A percentile compares a stretch with the other conserved stretches of the same genome.
Conservation (phyloP, 35 echinoderm and acorn worm genomes). For the Diadema setosum region DNA sequence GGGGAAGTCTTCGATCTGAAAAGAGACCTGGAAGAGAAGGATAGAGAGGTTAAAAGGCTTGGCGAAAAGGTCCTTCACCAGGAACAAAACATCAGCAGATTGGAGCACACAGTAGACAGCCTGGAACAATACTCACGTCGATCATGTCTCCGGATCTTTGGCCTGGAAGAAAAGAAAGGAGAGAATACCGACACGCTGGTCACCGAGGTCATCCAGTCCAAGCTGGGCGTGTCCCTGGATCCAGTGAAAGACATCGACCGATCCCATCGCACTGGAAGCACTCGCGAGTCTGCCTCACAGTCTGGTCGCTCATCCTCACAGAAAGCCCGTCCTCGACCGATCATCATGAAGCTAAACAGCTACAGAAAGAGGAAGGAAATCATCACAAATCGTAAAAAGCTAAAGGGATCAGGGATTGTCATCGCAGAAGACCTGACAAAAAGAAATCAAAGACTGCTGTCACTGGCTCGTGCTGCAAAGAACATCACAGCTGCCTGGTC, state of each 20-base stretch:
- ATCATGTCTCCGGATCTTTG: neutral
- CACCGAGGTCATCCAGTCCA: neutral
- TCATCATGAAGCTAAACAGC: neutral
- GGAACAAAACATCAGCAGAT: neutral
- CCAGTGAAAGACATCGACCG: neutral
- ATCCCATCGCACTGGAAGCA: neutral
- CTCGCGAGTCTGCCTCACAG: neutral
- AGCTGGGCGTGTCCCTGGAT: neutral
- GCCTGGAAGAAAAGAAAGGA: neutral
- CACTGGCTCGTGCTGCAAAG: no score
- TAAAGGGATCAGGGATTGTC: no score
- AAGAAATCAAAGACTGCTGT: no score
- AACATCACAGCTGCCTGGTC: no score
- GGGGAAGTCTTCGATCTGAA: neutral
- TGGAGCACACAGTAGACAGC: neutral
- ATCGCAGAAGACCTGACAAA: no score
- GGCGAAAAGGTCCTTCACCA: neutral
- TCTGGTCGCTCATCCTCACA: neutral
- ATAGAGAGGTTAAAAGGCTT: neutral
- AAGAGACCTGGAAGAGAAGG: neutral
- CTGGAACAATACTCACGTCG: neutral
- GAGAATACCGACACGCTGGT: neutral
- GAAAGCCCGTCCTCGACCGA: neutral
- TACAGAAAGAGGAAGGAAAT: neutral
- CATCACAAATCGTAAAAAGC: neutral